Evolutionary conservation across 2,888 invertebrate species (phyloP).

Genomic region (Epiblema foenella): DNA sequence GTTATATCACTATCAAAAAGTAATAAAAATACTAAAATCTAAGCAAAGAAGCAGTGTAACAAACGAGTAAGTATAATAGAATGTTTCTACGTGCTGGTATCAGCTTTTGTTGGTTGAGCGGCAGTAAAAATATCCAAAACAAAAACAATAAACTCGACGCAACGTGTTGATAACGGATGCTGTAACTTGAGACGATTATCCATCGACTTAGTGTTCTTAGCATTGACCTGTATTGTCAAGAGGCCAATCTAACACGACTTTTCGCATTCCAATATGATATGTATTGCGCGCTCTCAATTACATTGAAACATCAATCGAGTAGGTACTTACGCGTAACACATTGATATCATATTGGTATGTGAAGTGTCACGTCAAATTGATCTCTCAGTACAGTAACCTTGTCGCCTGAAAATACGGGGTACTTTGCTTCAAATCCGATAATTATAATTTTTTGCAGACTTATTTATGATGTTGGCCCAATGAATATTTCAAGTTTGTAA

Average conservation of each 20-base stretch:
- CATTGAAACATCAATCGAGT: neutral
- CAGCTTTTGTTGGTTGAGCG: neutral
- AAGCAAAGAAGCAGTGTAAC: neutral
- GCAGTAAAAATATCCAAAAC: conserved; percentile 7
- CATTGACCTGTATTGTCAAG: conserved; percentile 23
- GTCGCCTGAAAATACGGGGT: too few relatives aligned
- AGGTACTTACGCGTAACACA: too few relatives aligned
- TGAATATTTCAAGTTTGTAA: too few relatives aligned
- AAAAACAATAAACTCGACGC: conserved; percentile 14
- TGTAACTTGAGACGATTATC: conserved; percentile 31
- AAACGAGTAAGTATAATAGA: conserved; percentile 2
- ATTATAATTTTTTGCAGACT: too few relatives aligned
- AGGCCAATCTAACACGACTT: neutral
- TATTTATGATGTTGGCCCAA: too few relatives aligned
- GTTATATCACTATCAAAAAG: neutral
- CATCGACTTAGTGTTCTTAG: conserved; percentile 31
- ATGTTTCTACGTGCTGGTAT: conserved; percentile 7
- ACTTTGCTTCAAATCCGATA: too few relatives aligned
- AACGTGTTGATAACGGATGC: conserved; percentile 19
- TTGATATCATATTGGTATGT: too few relatives aligned
- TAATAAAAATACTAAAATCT: neutral
- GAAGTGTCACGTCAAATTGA: neutral
- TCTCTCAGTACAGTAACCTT: too few relatives aligned
- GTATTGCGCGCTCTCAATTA: neutral
- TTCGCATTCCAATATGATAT: neutral